A percentile compares a stretch with the other conserved stretches of the same genome.
Conservation (phyloP, 2,888 invertebrate species). For the Xanthorhoe spadicearia region DNA sequence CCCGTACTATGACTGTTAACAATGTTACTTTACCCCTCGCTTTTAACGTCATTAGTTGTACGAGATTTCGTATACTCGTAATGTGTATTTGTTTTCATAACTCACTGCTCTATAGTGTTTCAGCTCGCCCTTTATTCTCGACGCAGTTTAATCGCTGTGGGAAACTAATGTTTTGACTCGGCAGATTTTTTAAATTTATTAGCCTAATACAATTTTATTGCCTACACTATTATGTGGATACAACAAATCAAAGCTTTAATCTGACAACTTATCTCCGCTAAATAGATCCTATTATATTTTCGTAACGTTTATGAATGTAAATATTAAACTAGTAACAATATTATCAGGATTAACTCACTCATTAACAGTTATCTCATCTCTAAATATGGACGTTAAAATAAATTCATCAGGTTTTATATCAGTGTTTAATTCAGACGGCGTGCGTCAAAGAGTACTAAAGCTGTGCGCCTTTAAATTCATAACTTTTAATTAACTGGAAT, state of each 20-base stretch:
- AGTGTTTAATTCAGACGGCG: slow-evolving; percentile 62
- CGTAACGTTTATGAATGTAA: slow-evolving; percentile 49
- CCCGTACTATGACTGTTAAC: slow-evolving; percentile 80
- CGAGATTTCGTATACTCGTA: slow-evolving; percentile 79
- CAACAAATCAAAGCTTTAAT: slow-evolving; percentile 27
- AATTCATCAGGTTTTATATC: slow-evolving; percentile 69
- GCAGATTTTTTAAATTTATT: slow-evolving; percentile 65
- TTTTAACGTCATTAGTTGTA: slow-evolving; percentile 82
- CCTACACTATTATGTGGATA: slow-evolving; percentile 46
- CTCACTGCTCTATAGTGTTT: slow-evolving; percentile 68
- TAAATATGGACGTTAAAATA: slow-evolving; percentile 62
- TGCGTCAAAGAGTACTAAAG: slow-evolving; percentile 72
- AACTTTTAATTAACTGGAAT: slow-evolving; percentile 84
- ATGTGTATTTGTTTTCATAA: slow-evolving; percentile 82
- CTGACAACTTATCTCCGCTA: slow-evolving; percentile 30
- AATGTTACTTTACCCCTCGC: slow-evolving; percentile 81
- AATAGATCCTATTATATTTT: slow-evolving; percentile 46
- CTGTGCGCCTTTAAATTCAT: slow-evolving; percentile 81
- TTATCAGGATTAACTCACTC: slow-evolving; percentile 57
- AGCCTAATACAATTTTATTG: slow-evolving; percentile 62
- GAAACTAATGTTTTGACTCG: slow-evolving; percentile 72
- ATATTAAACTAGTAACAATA: slow-evolving; percentile 34
- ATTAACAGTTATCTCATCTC: slow-evolving; percentile 68
- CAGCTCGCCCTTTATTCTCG: slow-evolving; percentile 67
- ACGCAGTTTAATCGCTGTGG: slow-evolving; percentile 77